Base-by-base conservation (phyloP, 2,113 vertebrate genomes). In the Dasyprocta punctata region DNA sequence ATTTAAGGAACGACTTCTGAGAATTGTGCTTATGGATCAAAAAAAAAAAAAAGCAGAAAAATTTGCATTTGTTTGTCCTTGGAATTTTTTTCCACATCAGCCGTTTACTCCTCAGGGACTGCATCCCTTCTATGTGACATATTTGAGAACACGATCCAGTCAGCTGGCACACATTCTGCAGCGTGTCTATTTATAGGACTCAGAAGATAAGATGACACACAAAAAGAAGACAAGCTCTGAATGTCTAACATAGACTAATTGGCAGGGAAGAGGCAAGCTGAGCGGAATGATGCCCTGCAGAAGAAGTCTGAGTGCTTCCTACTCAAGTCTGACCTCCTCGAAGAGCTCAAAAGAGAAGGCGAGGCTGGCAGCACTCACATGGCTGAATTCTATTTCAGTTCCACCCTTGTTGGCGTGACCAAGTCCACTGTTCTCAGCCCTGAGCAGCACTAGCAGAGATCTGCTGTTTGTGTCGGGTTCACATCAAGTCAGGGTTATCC, bases 141-240 rank as follows among this genome's bases (percentile, higher is more conserved):
- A 97, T 75, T 97, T 97, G 83, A 84, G 60, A 90, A 85, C 22
- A 82, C 81, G 65, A 92, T 86, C 67, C 96, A 81, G 52, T 88
- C 89, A 97, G 81, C 63, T 81, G 88, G 88, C 86, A 85, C 41
- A 86, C 75, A 54, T 89, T 96, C 56, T 84, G 41, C 75, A 90
- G n/a, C 47, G 60, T 69, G 49, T 85, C 95, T 97, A 95, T 97
- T 97, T 92, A 85, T 96, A 88, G 89, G 87, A 96, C 22, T 94
- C 61, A 36, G 73, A 97, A 63, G 77, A 89, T 83, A 89, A 92
- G 24, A 20, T n/a, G 54, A 71, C 33, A 73, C n/a, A 67, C 47
- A 52, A 33, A 61, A 69, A 60, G 52, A 41, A 94, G 75, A 84
- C 7, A 12, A 49, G 56, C 41, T 81, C 47, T 81, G 47, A 93